Conservation (phyloP, 2,797 vertebrate genomes). For the Vultur gryphus region DNA sequence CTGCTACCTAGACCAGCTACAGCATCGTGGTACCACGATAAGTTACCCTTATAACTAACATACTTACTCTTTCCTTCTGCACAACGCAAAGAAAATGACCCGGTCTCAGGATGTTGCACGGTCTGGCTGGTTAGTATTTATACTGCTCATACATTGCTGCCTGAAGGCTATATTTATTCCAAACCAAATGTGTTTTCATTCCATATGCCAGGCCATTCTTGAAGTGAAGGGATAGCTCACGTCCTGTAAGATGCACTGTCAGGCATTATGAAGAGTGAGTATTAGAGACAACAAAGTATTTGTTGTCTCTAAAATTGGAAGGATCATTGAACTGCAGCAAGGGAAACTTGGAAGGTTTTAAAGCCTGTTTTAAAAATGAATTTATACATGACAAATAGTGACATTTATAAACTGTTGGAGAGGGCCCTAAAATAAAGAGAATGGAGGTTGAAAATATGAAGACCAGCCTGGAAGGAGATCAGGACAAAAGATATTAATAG, state of each 20-base stretch:
- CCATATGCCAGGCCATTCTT: neutral
- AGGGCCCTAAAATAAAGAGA: constrained; percentile 16
- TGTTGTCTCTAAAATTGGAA: neutral
- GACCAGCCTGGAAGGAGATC: neutral
- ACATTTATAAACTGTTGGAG: constrained; percentile 17
- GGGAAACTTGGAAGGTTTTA: constrained; percentile 1
- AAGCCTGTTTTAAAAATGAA: neutral
- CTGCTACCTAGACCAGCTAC: neutral
- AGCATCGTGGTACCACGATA: fast-evolving
- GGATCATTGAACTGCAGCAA: neutral
- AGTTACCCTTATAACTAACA: neutral
- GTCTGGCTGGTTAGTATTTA: neutral
- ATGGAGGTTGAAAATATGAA: neutral
- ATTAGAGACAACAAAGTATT: neutral
- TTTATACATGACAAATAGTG: neutral
- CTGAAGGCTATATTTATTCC: neutral
- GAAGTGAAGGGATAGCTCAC: neutral
- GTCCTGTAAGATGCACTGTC: neutral
- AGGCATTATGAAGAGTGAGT: neutral
- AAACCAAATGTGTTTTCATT: neutral
- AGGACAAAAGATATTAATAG: constrained; percentile 6
- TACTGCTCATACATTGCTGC: neutral
- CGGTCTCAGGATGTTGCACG: neutral
- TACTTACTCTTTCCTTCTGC: neutral
- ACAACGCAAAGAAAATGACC: neutral